Percentiles rank a stretch among this genome's conserved stretches.
phyloP scores from a whole-genome alignment of 2,888 invertebrate genomes.

The Morpho deidamia region DNA sequence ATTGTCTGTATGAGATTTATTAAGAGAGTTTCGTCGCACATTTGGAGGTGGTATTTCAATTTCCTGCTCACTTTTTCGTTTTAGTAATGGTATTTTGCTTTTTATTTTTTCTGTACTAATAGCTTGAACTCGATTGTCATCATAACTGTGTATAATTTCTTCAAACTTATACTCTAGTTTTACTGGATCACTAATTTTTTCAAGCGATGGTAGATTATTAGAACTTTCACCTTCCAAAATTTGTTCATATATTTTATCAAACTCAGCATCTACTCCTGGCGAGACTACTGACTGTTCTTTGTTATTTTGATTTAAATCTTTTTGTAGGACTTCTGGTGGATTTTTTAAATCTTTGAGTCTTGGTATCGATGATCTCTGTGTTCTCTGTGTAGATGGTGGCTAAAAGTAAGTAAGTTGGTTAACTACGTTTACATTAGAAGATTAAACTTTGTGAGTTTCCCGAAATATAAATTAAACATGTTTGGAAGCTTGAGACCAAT shows the following conservation, averaged over 20 bases:
- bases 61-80: constrained; percentile 46
- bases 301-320: constrained; percentile 3
- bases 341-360: constrained; percentile 29
- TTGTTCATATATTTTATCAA: constrained; percentile 62
- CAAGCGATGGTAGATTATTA: constrained; percentile 25
- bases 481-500: too few relatives aligned
- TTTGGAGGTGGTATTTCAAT: constrained; percentile 29
- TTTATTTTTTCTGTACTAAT: constrained; percentile 36
- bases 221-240: constrained; percentile 33
- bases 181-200: constrained; percentile 46
- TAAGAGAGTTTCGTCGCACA: constrained; percentile 15
- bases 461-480: too few relatives aligned
- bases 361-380: constrained; percentile 38
- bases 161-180: constrained; percentile 57
- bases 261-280: constrained; percentile 48
- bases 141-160: constrained; percentile 62
- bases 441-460: too few relatives aligned
- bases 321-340: constrained; percentile 9
- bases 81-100: constrained; percentile 53
- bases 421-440: too few relatives aligned
- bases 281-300: constrained; percentile 13
- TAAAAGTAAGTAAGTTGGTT: too few relatives aligned
- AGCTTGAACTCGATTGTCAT: constrained; percentile 40
- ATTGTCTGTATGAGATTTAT: constrained; percentile 24
- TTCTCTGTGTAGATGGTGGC: background rate